phyloP scores from a whole-genome alignment of 2,888 invertebrate species.

The Leucoma salicis region DNA sequence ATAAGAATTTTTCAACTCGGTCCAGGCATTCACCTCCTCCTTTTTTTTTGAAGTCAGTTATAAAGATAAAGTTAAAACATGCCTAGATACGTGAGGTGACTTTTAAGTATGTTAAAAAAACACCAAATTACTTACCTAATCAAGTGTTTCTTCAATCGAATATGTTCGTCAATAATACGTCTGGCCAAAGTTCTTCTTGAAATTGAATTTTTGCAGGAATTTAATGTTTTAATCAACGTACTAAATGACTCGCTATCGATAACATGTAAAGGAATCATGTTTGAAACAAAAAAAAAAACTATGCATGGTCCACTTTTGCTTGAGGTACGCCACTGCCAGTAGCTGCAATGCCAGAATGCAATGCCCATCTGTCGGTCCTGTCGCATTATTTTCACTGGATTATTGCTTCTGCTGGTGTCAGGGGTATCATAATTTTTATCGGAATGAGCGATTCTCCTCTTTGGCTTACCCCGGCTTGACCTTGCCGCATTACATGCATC shows the following conservation, averaged over 20 bases:
- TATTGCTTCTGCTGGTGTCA: slow-evolving; percentile 19
- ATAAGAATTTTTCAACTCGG: too few relatives aligned
- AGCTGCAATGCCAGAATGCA: slow-evolving; percentile 27
- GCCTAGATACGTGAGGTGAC: slow-evolving; percentile 1
- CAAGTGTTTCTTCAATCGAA: slow-evolving; percentile 15
- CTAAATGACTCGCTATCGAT: slow-evolving; percentile 25
- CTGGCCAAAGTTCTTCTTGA: slow-evolving; percentile 10
- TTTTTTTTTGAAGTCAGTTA: too few relatives aligned
- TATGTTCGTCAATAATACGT: slow-evolving; percentile 15
- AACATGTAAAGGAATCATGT: slow-evolving; percentile 28
- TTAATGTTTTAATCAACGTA: slow-evolving; percentile 26
- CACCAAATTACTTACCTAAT: slow-evolving; percentile 3
- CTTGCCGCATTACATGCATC: too few relatives aligned
- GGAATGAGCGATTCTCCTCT: slow-evolving; percentile 10
- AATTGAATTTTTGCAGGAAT: slow-evolving; percentile 23
- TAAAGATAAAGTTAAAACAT: too few relatives aligned
- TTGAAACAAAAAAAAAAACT: slow-evolving; percentile 14
- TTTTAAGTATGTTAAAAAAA: slow-evolving; percentile 11
- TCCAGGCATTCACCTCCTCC: too few relatives aligned
- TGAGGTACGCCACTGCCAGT: slow-evolving; percentile 31
- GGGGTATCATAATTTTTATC: slow-evolving; percentile 7
- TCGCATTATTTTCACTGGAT: slow-evolving; percentile 15
- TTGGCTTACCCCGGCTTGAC: slow-evolving; percentile 21
- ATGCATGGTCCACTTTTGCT: slow-evolving; percentile 6
- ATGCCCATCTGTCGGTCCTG: slow-evolving; percentile 17